Percentiles rank a stretch among this genome's conserved stretches.
Evolutionary conservation across 2,113 vertebrate species (phyloP).

Genomic region (Suricata suricatta): DNA sequence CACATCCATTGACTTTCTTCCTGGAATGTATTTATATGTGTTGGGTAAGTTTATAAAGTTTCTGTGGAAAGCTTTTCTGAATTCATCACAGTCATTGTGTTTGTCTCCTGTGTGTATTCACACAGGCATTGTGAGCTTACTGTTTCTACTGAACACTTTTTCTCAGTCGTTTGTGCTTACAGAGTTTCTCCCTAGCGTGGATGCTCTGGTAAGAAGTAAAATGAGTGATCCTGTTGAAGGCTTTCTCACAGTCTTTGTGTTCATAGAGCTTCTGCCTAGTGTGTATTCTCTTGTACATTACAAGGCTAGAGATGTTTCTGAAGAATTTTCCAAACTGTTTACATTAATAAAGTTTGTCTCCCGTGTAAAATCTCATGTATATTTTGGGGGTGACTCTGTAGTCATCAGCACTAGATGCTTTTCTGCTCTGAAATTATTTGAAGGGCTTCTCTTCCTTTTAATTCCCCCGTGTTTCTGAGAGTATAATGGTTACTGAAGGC

Average conservation of each 20-base stretch:
- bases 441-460: constrained; percentile 25
- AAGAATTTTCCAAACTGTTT: not conserved
- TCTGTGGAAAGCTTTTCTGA: not conserved
- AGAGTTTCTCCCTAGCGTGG: not conserved
- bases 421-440: not conserved
- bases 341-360: constrained; percentile 33
- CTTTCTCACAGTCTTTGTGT: constrained; percentile 73
- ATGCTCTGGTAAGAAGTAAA: constrained; percentile 86
- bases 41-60: not conserved
- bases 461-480: not conserved
- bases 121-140: not conserved
- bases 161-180: not conserved
- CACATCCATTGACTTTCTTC: not conserved
- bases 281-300: not conserved
- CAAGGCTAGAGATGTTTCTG: not conserved
- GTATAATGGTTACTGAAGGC: not conserved
- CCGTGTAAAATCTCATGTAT: not conserved
- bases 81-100: not conserved
- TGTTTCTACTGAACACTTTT: not conserved
- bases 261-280: not conserved
- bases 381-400: not conserved
- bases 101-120: not conserved
- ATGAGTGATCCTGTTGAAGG: constrained; percentile 88
- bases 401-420: not conserved
- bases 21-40: not conserved